These are phyloP conservation scores for Ptilorrhoa leucosticta DNA, from an alignment of 2,113 vertebrate genomes.

Conservation along the genomic window DNA sequence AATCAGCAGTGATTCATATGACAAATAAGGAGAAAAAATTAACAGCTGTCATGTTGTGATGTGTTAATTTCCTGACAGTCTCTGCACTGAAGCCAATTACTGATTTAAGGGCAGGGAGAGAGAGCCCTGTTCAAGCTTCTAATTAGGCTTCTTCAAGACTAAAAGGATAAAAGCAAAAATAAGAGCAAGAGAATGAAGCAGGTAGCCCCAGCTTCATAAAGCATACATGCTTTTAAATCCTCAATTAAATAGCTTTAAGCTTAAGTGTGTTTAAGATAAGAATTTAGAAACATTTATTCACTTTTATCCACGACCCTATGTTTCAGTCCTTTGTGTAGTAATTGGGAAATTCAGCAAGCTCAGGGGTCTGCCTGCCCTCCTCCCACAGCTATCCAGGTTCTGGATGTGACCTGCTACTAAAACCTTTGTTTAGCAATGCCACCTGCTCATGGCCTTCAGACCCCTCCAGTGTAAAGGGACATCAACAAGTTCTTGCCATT, in stretches of 20 bases:
- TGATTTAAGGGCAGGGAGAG: slow-evolving; percentile 98
- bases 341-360: slow-evolving; percentile 79
- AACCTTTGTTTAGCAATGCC: slow-evolving; percentile 82
- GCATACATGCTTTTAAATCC: slow-evolving; percentile 75
- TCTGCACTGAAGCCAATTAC: slow-evolving; percentile 98
- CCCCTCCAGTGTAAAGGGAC: neutral
- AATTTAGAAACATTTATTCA: slow-evolving; percentile 90
- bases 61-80: slow-evolving; percentile 99
- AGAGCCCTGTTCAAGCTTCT: slow-evolving; percentile 90
- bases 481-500: neutral
- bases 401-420: slow-evolving; percentile 78
- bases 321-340: slow-evolving; percentile 77
- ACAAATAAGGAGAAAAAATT: slow-evolving; percentile 95
- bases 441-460: slow-evolving; percentile 68
- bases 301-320: slow-evolving; percentile 79
- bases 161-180: slow-evolving; percentile 97
- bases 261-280: slow-evolving; percentile 79
- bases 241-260: slow-evolving; percentile 80
- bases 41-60: slow-evolving; percentile 99
- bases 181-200: slow-evolving; percentile 81
- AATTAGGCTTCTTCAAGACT: slow-evolving; percentile 98
- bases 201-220: slow-evolving; percentile 76
- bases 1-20: slow-evolving; percentile 95
- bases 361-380: slow-evolving; percentile 67
- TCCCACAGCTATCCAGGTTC: slow-evolving; percentile 61